Percentiles rank a stretch among this genome's conserved stretches.
phyloP scores from a whole-genome alignment of 1,140 invertebrate species.

The Lineus longissimus region DNA sequence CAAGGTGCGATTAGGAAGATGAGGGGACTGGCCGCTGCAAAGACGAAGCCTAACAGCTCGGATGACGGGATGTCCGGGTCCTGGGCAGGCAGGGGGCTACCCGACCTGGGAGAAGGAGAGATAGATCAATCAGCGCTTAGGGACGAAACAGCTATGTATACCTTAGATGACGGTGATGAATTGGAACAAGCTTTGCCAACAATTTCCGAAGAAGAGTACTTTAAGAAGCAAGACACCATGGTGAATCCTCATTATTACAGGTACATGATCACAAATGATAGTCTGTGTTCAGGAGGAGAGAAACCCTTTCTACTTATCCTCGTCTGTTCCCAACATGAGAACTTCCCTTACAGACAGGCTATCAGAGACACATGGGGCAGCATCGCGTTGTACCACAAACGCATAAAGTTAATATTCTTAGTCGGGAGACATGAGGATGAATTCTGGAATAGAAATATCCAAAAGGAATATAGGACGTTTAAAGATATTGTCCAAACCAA shows the following conservation, averaged over 20 bases:
- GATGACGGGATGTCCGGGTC: no score
- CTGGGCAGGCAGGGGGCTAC: no score
- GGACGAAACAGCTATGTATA: no score
- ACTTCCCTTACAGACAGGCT: not conserved
- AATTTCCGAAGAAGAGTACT: not conserved
- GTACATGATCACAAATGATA: not conserved
- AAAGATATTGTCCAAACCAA: constrained; percentile 73
- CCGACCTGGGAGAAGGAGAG: no score
- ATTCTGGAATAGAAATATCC: constrained; percentile 1
- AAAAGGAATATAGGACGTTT: constrained; percentile 59
- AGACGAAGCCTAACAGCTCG: no score
- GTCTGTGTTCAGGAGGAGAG: not conserved
- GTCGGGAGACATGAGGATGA: constrained; percentile 1
- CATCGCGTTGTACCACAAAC: not conserved
- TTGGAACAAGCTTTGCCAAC: no score
- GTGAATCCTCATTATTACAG: not conserved
- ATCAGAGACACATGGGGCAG: constrained; percentile 3
- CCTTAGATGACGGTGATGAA: no score
- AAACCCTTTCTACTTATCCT: not conserved
- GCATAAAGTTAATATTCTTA: constrained; percentile 1
- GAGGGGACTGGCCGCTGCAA: no score
- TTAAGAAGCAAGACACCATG: not conserved
- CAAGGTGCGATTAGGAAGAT: no score
- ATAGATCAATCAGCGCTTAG: no score
- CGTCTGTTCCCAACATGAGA: not conserved